Conservation (phyloP, 1,140 invertebrate species). For the Drosophila santomea region DNA sequence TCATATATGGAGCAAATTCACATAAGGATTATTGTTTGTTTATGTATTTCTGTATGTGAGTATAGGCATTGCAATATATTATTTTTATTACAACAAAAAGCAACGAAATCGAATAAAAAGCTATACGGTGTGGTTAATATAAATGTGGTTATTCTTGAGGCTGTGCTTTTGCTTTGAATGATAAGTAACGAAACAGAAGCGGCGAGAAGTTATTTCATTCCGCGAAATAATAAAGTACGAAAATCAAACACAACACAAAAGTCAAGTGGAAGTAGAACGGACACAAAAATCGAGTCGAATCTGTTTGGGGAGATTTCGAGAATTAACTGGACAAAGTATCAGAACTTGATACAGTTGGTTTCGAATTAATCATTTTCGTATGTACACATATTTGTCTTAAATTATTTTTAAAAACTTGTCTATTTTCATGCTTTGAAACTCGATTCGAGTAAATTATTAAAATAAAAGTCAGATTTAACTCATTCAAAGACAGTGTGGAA, state of each 20-base stretch:
- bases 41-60: conserved; percentile 48
- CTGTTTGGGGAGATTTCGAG: background rate
- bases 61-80: conserved; percentile 28
- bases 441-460: conserved; percentile 25
- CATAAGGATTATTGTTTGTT: conserved; percentile 44
- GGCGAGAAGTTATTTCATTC: conserved; percentile 44
- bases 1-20: conserved; percentile 49
- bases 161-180: conserved; percentile 44
- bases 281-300: conserved; percentile 45
- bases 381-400: conserved; percentile 14
- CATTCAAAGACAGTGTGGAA: conserved; percentile 15
- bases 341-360: conserved; percentile 2
- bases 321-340: conserved; percentile 1
- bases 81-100: conserved; percentile 35
- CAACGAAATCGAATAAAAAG: conserved; percentile 41
- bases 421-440: conserved; percentile 32
- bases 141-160: conserved; percentile 41
- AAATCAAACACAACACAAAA: conserved; percentile 36
- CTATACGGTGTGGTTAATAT: conserved; percentile 36
- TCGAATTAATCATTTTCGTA: background rate
- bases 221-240: conserved; percentile 15
- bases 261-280: conserved; percentile 38
- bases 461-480: conserved; percentile 13
- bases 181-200: conserved; percentile 21
- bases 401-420: conserved; percentile 4